Evolutionary conservation across 2,888 invertebrate species (phyloP).

Genomic region (Conomelus anceps): DNA sequence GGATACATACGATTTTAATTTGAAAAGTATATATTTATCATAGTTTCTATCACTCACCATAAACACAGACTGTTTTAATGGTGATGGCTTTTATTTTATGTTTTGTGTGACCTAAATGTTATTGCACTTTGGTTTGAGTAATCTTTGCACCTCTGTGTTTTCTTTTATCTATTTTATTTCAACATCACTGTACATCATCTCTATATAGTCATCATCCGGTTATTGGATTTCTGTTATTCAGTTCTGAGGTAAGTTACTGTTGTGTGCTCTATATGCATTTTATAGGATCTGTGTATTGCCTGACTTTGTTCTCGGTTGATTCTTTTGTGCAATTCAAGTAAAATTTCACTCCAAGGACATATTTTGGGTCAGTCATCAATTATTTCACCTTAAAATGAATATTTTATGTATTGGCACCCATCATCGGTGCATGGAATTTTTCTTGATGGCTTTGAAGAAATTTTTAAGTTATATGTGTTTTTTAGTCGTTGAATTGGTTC

Average conservation of each 20-base stretch:
- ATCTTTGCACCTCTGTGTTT: neutral
- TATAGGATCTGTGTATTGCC: neutral
- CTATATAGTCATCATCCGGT: neutral
- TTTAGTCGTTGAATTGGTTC: neutral
- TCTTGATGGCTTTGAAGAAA: neutral
- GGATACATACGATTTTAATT: neutral
- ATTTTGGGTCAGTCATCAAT: neutral
- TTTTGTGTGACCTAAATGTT: neutral
- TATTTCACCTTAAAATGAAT: neutral
- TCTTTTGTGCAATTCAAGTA: neutral
- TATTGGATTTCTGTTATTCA: neutral
- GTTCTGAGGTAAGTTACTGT: neutral
- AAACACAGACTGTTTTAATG: neutral
- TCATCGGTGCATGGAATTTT: neutral
- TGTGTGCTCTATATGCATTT: neutral
- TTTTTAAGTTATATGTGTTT: neutral
- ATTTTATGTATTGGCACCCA: neutral
- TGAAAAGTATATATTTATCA: neutral
- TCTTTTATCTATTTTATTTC: neutral
- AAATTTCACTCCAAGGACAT: neutral
- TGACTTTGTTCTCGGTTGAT: neutral
- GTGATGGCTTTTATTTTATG: neutral
- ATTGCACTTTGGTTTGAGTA: neutral
- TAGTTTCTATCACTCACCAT: neutral
- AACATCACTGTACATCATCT: neutral